These are phyloP conservation scores for Aphyosemion australe DNA, from an alignment of 2,113 vertebrate species.

Conservation along the genomic window DNA sequence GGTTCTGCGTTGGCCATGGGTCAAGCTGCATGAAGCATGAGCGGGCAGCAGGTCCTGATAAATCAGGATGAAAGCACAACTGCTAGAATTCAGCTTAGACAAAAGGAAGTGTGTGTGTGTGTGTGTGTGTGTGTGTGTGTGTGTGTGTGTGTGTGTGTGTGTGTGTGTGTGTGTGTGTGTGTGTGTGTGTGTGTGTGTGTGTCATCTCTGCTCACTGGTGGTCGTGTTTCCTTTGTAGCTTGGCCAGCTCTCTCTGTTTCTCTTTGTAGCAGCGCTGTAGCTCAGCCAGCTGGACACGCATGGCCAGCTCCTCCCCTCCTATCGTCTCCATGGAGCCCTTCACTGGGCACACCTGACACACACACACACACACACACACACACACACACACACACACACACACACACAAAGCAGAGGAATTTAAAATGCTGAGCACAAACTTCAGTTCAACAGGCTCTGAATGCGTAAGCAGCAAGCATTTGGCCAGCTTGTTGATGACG, in stretches of 20 bases:
- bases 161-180: slow-evolving; percentile 16
- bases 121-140: no score
- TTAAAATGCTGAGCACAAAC: slow-evolving; percentile 58
- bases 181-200: slow-evolving; percentile 35
- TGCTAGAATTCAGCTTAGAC: slow-evolving; percentile 50
- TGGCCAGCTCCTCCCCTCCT: slow-evolving; percentile 92
- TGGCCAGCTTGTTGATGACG: slow-evolving; percentile 31
- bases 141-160: no score
- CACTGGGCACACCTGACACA: slow-evolving; percentile 88
- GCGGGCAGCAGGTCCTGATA: slow-evolving; percentile 45
- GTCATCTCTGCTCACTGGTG: slow-evolving; percentile 81
- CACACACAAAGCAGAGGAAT: slow-evolving; percentile 44
- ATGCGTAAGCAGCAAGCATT: slow-evolving; percentile 29
- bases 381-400: slow-evolving; percentile 33
- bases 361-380: slow-evolving; percentile 34
- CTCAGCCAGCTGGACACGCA: slow-evolving; percentile 92
- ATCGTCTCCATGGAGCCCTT: slow-evolving; percentile 93
- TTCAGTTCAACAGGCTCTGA: slow-evolving; percentile 33
- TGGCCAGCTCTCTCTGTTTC: slow-evolving; percentile 94
- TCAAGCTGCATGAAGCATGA: slow-evolving; percentile 63
- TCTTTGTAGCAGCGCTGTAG: slow-evolving; percentile 95
- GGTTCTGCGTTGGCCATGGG: slow-evolving; percentile 55
- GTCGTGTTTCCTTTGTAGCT: slow-evolving; percentile 91
- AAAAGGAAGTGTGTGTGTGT: slow-evolving; percentile 16
- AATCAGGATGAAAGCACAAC: slow-evolving; percentile 54